Evolutionary conservation across 2,113 vertebrate species (phyloP), one percentile per base, ranked within the genome.

Genomic region (Mesocricetus auratus): DNA sequence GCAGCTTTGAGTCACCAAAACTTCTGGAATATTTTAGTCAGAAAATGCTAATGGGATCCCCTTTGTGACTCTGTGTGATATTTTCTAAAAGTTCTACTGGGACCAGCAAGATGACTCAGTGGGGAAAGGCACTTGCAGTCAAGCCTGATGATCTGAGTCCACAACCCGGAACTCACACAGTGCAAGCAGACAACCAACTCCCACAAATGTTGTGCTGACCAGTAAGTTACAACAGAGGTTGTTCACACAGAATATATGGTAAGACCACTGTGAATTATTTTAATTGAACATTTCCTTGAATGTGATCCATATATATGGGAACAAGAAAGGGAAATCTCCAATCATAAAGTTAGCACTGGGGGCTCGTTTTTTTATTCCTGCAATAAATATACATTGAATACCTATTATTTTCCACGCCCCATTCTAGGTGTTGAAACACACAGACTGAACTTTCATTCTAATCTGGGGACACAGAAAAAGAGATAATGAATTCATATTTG

Each of bases 1-100:
- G 22, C 50, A 94, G 86, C 26, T 95, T 95, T 93, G 73, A 94
- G 47, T 95, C 5, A 71, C 16, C 29, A 82, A 85, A 92, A 42
- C 11, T 56, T 71, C 12, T 13, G 19, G 96, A 60, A 47, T 66
- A 89, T 93, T 96, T 78, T 36, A 68, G 47, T 53, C 39, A 89
- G 39, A 3, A 81, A 85, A 64, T 81, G 19, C n/a, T 50, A 92
- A 31, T 88, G 26, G 7, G 29, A 3, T 90, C 74, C 19, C 81
- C 7, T 68, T 91, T 78, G 58, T 74, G 77, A 95, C 69, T 85
- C 58, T 42, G 60, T 64, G 9, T 45, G 75, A 60, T 60, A 36
- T 7, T 92, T 10, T 26, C n/a, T 64, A n/a, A 45, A 77, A 88
- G 12, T 36, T 96, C 29, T 73, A 50, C 53, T 22, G 50, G 31